Base-by-base conservation (phyloP, 2,113 vertebrate genomes). In the Columba janthina region DNA sequence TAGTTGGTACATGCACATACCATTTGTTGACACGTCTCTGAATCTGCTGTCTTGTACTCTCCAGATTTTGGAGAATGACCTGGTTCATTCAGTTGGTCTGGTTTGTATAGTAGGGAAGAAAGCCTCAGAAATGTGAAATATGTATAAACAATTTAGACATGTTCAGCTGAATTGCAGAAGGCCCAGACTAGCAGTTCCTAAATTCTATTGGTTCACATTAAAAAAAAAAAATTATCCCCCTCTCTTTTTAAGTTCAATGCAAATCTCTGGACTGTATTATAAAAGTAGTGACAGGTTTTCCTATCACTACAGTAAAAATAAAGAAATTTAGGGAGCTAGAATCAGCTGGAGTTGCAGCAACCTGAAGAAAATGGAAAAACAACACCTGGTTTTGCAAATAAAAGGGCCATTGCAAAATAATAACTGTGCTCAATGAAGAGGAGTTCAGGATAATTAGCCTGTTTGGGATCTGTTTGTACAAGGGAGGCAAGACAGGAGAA, bases 111-210 rank as follows among this genome's bases (percentile, higher is more conserved):
- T 3, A 42, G n/a, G 13, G 36, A 91, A 85, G 32, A 91, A 96
- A 95, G 91, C 91, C 94, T 95, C 93, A 95, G 88, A 91, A 95
- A 95, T 96, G 78, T 88, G 85, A 91, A 95, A 66, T 88, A 94
- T 85, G 64, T 73, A 82, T 88, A 85, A 93, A 94, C 88, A 83
- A 62, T 88, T 82, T 42, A 67, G 75, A 65, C 22, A 40, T 48
- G 56, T 94, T 88, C 81, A 79, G 71, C 36, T 85, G 89, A 85
- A 62, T 44, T 89, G 50, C 78, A 85, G 74, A 91, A 89, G 64
- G 58, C 36, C 58, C n/a, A 46, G 38, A 82, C n/a, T 38, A 62
- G n/a, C 61, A 76, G 42, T 76, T 94, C 61, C 67, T 82, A 66
- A 54, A 64, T 77, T 71, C 38, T 84, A 6, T 51, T 64, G 7